A percentile compares a stretch with the other conserved stretches of the same genome.
Conservation (phyloP, 2,797 vertebrate species). For the Rhinogobio ventralis region DNA sequence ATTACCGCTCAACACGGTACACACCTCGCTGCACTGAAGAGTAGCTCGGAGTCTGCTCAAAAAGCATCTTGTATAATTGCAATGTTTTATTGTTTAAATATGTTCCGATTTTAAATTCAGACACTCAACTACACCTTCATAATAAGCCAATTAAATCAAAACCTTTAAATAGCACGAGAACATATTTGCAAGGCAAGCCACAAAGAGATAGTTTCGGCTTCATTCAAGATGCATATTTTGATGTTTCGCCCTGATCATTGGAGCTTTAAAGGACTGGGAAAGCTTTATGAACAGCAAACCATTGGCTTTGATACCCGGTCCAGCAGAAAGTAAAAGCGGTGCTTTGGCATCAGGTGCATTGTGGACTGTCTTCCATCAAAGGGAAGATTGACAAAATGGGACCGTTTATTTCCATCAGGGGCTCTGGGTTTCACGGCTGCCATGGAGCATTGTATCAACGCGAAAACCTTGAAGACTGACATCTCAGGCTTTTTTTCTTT, state of each 20-base stretch:
- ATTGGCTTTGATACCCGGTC: conserved; percentile 49
- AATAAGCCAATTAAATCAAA: conserved; percentile 12
- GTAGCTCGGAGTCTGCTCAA: neutral
- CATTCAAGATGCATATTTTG: conserved; percentile 11
- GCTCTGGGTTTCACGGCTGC: conserved; percentile 62
- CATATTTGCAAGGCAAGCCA: neutral
- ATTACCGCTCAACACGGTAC: conserved; percentile 31
- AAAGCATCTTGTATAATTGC: neutral
- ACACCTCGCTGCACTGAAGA: conserved; percentile 11
- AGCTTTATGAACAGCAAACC: conserved; percentile 39
- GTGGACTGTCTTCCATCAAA: conserved; percentile 58
- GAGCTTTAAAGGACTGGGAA: conserved; percentile 27
- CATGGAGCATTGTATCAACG: conserved; percentile 59
- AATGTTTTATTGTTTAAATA: conserved; percentile 4
- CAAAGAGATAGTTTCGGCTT: neutral
- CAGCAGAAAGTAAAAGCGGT: conserved; percentile 49
- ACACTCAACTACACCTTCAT: neutral
- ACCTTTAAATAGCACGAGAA: neutral
- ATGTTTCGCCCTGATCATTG: neutral
- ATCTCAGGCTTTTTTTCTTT: conserved; percentile 47
- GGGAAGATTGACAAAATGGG: conserved; percentile 59
- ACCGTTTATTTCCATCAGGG: conserved; percentile 59
- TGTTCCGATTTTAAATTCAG: neutral
- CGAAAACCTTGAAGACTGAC: conserved; percentile 52
- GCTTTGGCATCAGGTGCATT: conserved; percentile 61